Base-by-base conservation (phyloP, 1,140 invertebrate species). In the Stratiolaelaps scimitus region DNA sequence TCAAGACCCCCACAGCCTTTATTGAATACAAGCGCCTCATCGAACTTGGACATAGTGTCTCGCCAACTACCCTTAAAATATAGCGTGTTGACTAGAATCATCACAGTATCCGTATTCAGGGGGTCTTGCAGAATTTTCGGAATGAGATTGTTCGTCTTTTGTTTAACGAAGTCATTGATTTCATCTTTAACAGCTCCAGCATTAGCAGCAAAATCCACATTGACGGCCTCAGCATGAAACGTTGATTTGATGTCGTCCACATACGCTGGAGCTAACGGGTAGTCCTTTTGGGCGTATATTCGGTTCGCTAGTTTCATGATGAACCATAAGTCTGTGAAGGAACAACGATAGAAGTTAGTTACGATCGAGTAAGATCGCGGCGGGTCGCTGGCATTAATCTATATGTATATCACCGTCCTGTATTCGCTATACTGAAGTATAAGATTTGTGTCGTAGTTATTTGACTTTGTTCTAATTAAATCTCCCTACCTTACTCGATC, bases 1-100 rank as follows among this genome's bases (percentile, higher is more conserved):
- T 60, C 26, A 15, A 60, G 20, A 2, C 34, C 53, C 10, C 4
- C 53, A 60, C 53, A 60, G 23, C 53, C 53, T 10, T 60, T 34
- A 26, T 60, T 60, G 53, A 60, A 60, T 17, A 26, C 15, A 20
- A 20, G 26, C 26, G 53, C 15, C 17, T 15, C 15, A 23, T 26
- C 15, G 15, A 2, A 1, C 10, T 60, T 34, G 2, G 17, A 17
- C 53, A 60, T 60, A 1, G 13, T 26, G 1, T 79, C 75, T 43
- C 84, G 78, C 87, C 87, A 89, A 65, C 80, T 78, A 7, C 82
- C 86, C 69, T 83, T 85, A 67, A 89, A 89, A 68, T 88, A 88
- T 2, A 89, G 73, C 0, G 85, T 84, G 69, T 85, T 87, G 4
- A 85, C 84, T n/a, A 88, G 72, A 17, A 87, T 79, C 17, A 86